Base-by-base conservation (phyloP, 1,140 invertebrate species). In the Stratiolaelaps scimitus region DNA sequence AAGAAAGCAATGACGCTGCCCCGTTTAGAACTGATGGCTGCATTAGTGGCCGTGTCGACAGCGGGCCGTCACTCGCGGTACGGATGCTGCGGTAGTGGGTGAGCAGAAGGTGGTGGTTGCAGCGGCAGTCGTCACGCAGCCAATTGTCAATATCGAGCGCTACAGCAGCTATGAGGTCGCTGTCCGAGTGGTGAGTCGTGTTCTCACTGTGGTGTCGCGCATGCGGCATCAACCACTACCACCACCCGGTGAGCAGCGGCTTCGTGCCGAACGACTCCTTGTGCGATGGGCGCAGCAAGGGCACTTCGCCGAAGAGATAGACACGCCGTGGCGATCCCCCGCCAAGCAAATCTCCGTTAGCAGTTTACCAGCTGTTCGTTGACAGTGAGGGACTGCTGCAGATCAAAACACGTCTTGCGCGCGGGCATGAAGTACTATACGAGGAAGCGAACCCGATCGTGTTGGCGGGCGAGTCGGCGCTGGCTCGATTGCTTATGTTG, bases 1-100 rank as follows among this genome's bases (percentile, higher is more conserved):
- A n/a, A 47, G n/a, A 67, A 56, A 43, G 30, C 23, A 7, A 34
- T 67, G 29, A 68, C 66, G 7, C 68, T 71, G 15, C 71, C 70
- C 0, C 19, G 64, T 15, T 43, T 70, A 17, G 69, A 70, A 40
- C 47, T 70, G 26, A 19, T 23, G 0, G 69, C 69, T 1, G 66
- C 68, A n/a, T 26, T 65, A 10, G 26, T 67, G 2, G 43, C 45
- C 1, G 1, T 43, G n/a, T 43, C 29, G 29, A 26, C 64, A 13
- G 46, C 44, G 23, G 20, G 29, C 23, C 0, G 10, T 19, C 29
- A 10, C 15, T 20, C 2, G n/a, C n/a, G n/a, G n/a, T n/a, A n/a
- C n/a, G n/a, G n/a, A n/a, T n/a, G n/a, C n/a, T n/a, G n/a, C n/a
- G n/a, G n/a, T n/a, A n/a, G n/a, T n/a, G n/a, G n/a, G n/a, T n/a